Evolutionary conservation across 2,797 vertebrate species (phyloP), one percentile per base, ranked within the genome.

Genomic region (Sebastes paucispinis): DNA sequence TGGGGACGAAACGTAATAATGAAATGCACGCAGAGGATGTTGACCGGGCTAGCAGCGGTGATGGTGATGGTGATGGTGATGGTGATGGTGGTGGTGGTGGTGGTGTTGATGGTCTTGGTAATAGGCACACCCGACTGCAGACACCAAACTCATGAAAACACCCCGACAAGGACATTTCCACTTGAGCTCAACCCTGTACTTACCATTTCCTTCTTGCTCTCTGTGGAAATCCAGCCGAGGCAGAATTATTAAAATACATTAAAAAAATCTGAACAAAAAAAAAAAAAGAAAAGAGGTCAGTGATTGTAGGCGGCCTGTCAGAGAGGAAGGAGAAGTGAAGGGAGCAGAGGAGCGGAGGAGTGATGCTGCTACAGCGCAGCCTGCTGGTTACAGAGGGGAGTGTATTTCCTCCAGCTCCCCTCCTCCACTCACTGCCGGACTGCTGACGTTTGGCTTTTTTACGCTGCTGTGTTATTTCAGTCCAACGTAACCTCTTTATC

Each of bases 281-380:
- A 52, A 34, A 69, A 73, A 75, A 59, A 27, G 69, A 60, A 55
- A 55, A 63, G 25, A 36, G 59, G 14, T 68, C 43, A 32, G 57
- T 79, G 55, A 73, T 68, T 34, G 14, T 18, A 31, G 70, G n/a
- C 66, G 31, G 76, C 20, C 77, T 54, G 73, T 65, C 54, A 63
- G 58, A 1, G 36, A 57, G 18, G 59, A 73, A 54, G 18, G 72
- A 43, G 13, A 12, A 8, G 62, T 29, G 79, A 20, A 4, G 36
- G 25, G 8, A 43, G 13, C 0, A n/a, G 60, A 73, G 79, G 72
- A 43, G 13, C 0, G 22, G 60, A 73, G 79, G 70, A 85, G 81
- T 34, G 84, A 75, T 91, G 93, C 74, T 84, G 88, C 91, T 88
- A 90, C 89, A 96, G 94, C 91, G 78, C 95, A 91, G 89, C 95